These are phyloP conservation scores for Acanthosepion lycidas DNA, from an alignment of 2,888 invertebrate species.

Conservation along the genomic window DNA sequence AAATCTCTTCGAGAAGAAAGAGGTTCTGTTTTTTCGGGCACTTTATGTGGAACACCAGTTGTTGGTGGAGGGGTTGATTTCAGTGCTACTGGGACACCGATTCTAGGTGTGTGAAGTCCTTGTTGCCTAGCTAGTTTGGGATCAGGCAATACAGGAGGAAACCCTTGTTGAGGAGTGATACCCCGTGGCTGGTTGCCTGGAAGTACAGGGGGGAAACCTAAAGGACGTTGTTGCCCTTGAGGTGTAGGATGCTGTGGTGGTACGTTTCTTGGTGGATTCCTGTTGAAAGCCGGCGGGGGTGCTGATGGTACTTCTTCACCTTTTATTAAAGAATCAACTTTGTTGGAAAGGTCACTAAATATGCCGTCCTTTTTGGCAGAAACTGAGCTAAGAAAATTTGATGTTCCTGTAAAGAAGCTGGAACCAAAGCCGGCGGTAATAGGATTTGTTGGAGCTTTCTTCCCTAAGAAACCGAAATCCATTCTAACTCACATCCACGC, in stretches of 20 bases:
- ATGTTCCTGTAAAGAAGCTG: constrained; percentile 68
- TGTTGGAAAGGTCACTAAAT: constrained; percentile 70
- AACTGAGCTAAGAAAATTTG: constrained; percentile 70
- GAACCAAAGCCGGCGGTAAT: constrained; percentile 42
- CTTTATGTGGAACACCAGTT: constrained; percentile 38
- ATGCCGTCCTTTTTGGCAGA: constrained; percentile 71
- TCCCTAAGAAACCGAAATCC: constrained; percentile 42
- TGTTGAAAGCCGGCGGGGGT: constrained; percentile 25
- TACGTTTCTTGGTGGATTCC: constrained; percentile 40
- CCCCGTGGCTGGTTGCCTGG: constrained; percentile 44
- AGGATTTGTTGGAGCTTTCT: constrained; percentile 41
- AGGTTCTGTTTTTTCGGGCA: constrained; percentile 13
- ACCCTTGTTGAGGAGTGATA: constrained; percentile 43
- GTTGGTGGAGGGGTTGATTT: constrained; percentile 41
- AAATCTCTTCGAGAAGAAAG: constrained; percentile 25
- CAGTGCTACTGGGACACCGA: constrained; percentile 39
- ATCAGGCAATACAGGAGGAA: constrained; percentile 41
- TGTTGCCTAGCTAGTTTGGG: constrained; percentile 43
- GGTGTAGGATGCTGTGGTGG: constrained; percentile 40
- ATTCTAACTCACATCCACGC: constrained; percentile 42
- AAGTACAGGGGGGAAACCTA: constrained; percentile 41
- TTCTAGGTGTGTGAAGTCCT: constrained; percentile 36
- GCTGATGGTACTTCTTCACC: constrained; percentile 38
- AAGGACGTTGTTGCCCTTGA: constrained; percentile 37
- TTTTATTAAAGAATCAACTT: constrained; percentile 61